These are phyloP conservation scores for Tetranychus truncatus DNA, from an alignment of 2,888 invertebrate species.

Conservation along the genomic window DNA sequence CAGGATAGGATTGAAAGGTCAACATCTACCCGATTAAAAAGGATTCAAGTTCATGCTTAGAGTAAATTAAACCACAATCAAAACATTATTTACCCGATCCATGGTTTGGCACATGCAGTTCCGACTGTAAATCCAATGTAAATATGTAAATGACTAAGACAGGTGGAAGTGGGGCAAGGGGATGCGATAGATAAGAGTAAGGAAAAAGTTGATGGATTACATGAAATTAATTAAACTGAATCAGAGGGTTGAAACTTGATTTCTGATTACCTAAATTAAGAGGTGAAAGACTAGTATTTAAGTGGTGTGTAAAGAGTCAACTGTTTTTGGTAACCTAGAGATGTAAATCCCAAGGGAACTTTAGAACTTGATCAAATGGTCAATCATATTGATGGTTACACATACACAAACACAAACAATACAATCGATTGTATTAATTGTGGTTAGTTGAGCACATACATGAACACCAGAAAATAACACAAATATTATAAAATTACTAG, in stretches of 20 bases:
- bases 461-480: too few species aligned
- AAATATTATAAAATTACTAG: too few species aligned
- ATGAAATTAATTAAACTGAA: neutral
- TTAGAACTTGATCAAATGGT: neutral
- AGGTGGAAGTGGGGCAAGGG: neutral
- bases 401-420: neutral
- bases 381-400: neutral
- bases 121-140: neutral
- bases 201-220: neutral
- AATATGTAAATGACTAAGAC: neutral
- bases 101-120: neutral
- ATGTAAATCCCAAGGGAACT: neutral
- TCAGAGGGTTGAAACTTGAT: neutral
- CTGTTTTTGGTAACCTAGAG: neutral
- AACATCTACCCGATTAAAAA: too few species aligned
- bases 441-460: too few species aligned
- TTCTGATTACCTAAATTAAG: neutral
- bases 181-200: neutral
- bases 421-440: neutral
- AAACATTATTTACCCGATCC: neutral
- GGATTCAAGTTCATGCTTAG: too few species aligned
- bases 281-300: neutral
- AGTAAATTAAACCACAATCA: too few species aligned
- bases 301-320: neutral
- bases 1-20: too few species aligned